Base-by-base conservation (phyloP, 2,888 invertebrate species). In the Drosophila lacicola region DNA sequence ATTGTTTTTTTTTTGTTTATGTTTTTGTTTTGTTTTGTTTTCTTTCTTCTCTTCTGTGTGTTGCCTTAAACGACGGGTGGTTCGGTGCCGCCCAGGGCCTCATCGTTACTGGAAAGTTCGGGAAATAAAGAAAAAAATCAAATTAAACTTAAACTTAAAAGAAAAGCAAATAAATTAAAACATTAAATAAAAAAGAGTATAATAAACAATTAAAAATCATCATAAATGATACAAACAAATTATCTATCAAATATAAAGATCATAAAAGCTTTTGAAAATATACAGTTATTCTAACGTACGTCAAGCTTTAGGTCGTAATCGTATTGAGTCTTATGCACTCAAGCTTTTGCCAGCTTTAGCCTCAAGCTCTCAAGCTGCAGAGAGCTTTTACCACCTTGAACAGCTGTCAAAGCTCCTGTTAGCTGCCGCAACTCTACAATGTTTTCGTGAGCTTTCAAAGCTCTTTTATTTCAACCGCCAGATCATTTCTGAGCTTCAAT, bases 11-110 rank as follows among this genome's bases (percentile, higher is more conserved):
- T 41, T 51, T 53, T 51, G 11, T 17, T 51, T 21, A 10, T 47
- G 11, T 0, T n/a, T 13, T n/a, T 36, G 50, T 50, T 50, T 10
- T 36, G 36, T 36, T 11, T 25, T 14, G 14, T n/a, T 41, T 13
- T 3, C 11, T 36, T 60, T 9, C 6, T 8, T 55, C 11, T 39
- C 14, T 46, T 39, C 8, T 75, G 42, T 46, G 58, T 70, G 65
- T 60, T 66, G 56, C 62, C 67, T 90, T 91, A 92, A 82, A 92
- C 92, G 82, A 92, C 92, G 87, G 92, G 92, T 76, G 92, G 92
- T 82, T 92, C 92, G 74, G 92, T 91, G 77, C 91, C 92, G 60
- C 91, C 91, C 60, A 76, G 80, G 51, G 87, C 82, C 55, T 91
- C 90, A 63, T 90, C 87, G 67, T 80, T 78, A 69, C 90, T 91